Percentiles rank a stretch among this genome's conserved stretches.
Evolutionary conservation across 2,797 vertebrate genomes (phyloP).

Genomic region (Halcyon badia): DNA sequence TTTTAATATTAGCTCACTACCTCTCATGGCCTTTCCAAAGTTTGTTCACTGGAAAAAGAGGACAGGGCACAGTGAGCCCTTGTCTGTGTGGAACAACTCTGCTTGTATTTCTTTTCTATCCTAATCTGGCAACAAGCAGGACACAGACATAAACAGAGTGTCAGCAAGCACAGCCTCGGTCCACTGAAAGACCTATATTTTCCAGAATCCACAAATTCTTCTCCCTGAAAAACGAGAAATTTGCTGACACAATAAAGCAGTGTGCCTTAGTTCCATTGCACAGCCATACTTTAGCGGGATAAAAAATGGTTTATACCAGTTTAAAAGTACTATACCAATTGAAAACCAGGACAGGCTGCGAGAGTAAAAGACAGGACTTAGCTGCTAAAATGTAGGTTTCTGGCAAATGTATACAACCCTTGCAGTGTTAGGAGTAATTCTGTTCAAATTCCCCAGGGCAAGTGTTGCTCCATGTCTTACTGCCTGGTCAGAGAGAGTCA

Average conservation of each 20-base stretch:
- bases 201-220: slow-evolving; percentile 5
- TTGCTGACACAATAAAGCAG: background rate
- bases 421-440: background rate
- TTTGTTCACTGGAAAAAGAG: slow-evolving; percentile 54
- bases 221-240: background rate
- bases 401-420: background rate
- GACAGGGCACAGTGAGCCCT: slow-evolving; percentile 62
- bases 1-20: slow-evolving; percentile 45
- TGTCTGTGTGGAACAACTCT: slow-evolving; percentile 54
- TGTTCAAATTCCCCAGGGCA: background rate
- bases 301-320: background rate
- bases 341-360: background rate
- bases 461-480: fast-evolving
- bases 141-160: background rate
- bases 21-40: slow-evolving; percentile 9
- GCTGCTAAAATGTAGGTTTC: background rate
- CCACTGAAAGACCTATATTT: background rate
- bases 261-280: background rate
- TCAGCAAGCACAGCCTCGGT: background rate
- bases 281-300: background rate
- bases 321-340: background rate
- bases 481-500: background rate
- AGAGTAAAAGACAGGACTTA: background rate
- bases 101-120: slow-evolving; percentile 50
- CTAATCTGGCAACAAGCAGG: slow-evolving; percentile 26